A percentile compares a stretch with the other conserved stretches of the same genome.
Conservation (phyloP, 1,140 invertebrate genomes). For the Drosophila jambulina region DNA sequence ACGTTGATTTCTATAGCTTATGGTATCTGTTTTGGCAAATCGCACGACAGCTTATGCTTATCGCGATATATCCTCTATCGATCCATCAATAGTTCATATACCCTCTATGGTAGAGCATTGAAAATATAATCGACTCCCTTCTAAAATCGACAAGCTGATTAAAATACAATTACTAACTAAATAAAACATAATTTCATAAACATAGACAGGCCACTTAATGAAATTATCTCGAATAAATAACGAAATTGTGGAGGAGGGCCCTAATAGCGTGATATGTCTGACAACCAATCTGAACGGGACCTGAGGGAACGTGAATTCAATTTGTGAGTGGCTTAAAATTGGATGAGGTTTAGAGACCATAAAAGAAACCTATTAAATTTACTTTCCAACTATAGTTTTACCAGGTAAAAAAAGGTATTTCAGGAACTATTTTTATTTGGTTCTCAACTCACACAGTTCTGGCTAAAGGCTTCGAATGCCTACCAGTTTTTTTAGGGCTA, state of each 20-base stretch:
- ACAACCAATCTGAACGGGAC: conserved; percentile 4
- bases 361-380: background rate
- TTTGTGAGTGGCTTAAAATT: background rate
- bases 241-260: background rate
- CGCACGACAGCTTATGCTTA: background rate
- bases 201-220: conserved; percentile 28
- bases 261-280: conserved; percentile 14
- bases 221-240: conserved; percentile 31
- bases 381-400: background rate
- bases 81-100: background rate
- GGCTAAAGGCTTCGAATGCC: too few relatives aligned
- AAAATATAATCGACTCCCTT: background rate
- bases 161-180: conserved; percentile 61
- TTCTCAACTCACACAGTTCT: too few relatives aligned
- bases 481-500: background rate
- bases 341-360: background rate
- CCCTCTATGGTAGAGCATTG: background rate
- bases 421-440: background rate
- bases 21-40: background rate
- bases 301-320: background rate
- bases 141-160: conserved; percentile 29
- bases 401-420: background rate
- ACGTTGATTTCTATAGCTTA: background rate
- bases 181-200: conserved; percentile 43
- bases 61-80: background rate